phyloP scores from a whole-genome alignment of 2,888 invertebrate genomes.

The Laothoe populi region DNA sequence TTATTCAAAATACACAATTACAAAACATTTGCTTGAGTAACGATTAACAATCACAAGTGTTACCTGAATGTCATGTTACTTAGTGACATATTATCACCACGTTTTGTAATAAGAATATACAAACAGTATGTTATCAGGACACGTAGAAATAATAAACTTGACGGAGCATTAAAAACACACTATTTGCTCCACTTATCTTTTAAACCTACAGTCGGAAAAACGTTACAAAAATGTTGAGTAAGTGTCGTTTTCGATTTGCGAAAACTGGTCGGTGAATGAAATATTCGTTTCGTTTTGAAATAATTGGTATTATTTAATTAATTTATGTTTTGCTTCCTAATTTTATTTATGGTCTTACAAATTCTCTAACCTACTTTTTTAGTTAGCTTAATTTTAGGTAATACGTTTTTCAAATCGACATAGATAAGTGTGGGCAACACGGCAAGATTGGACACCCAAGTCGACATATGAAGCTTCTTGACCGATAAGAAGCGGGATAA shows the following conservation, averaged over 20 bases:
- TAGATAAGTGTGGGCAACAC: too few relatives aligned
- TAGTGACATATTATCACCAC: slow-evolving; percentile 4
- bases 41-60: background rate
- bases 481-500: too few relatives aligned
- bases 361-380: too few relatives aligned
- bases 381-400: too few relatives aligned
- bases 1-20: background rate
- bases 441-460: too few relatives aligned
- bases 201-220: background rate
- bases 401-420: too few relatives aligned
- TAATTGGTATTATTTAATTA: too few relatives aligned
- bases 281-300: too few relatives aligned
- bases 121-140: slow-evolving; percentile 6
- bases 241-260: background rate
- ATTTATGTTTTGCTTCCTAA: too few relatives aligned
- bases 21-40: background rate
- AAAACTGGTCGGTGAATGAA: background rate
- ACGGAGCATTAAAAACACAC: background rate
- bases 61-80: slow-evolving; percentile 15
- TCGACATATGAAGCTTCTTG: too few relatives aligned
- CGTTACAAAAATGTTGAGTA: background rate
- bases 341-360: too few relatives aligned
- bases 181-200: background rate
- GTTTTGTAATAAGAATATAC: slow-evolving; percentile 13
- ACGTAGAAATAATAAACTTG: slow-evolving; percentile 23